A percentile compares a stretch with the other conserved stretches of the same genome.
phyloP scores from a whole-genome alignment of 2,113 vertebrate genomes.

The Mirza zaza region DNA sequence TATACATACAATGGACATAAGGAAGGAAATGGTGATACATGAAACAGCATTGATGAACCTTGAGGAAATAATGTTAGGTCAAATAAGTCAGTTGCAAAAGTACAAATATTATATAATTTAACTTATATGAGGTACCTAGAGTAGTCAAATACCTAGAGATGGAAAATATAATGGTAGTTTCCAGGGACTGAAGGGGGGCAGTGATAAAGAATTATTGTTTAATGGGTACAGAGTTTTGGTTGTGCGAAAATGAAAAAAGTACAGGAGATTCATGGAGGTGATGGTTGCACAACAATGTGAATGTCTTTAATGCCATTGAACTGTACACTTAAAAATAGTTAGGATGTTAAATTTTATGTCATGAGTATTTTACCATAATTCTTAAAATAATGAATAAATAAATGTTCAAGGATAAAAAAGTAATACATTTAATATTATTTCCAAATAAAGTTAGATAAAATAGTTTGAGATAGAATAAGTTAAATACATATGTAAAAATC shows the following conservation, averaged over 20 bases:
- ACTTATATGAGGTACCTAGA: background rate
- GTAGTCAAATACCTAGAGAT: background rate
- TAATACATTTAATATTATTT: background rate
- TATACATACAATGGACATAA: background rate
- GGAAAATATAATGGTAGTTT: background rate
- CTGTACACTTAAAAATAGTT: background rate
- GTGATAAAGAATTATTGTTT: background rate
- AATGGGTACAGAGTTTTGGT: background rate
- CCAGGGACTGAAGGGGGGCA: no score
- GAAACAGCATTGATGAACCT: background rate
- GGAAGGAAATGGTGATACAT: background rate
- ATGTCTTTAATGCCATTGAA: background rate
- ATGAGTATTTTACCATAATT: background rate
- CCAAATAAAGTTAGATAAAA: background rate
- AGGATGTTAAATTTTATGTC: background rate
- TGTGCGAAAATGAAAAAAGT: background rate
- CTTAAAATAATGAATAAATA: background rate
- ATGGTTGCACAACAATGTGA: background rate
- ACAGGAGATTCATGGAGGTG: background rate
- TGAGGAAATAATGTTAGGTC: background rate
- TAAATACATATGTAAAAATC: conserved; percentile 22
- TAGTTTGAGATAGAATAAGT: background rate
- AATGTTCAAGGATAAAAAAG: background rate
- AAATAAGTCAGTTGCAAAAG: background rate
- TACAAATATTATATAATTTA: background rate